Conservation (phyloP, 2,888 invertebrate genomes). For the Crepidodera aurea region DNA sequence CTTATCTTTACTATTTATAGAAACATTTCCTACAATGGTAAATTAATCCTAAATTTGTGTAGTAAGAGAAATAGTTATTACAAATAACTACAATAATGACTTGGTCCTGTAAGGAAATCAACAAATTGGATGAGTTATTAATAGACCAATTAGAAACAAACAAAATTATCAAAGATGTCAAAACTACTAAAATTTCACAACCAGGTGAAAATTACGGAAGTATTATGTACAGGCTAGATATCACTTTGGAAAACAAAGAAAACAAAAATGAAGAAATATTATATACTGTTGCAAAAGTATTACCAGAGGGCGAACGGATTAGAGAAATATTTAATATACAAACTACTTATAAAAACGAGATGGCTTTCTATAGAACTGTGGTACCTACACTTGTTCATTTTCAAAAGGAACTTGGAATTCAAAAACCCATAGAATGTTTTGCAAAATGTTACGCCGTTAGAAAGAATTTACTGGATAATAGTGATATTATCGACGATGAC, state of each 20-base stretch:
- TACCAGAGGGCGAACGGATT: slow-evolving; percentile 30
- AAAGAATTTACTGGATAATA: slow-evolving; percentile 55
- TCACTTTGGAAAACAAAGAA: slow-evolving; percentile 16
- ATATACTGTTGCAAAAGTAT: slow-evolving; percentile 33
- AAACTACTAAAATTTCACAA: slow-evolving; percentile 47
- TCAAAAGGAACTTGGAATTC: slow-evolving; percentile 62
- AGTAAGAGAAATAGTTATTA: too few species aligned
- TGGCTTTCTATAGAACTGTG: slow-evolving; percentile 62
- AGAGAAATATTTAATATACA: slow-evolving; percentile 62
- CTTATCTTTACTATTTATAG: too few species aligned
- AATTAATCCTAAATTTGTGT: background rate
- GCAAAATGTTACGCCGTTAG: slow-evolving; percentile 65
- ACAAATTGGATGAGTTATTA: background rate
- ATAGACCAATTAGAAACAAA: background rate
- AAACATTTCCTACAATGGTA: too few species aligned
- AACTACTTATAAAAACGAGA: slow-evolving; percentile 63
- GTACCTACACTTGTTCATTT: slow-evolving; percentile 57
- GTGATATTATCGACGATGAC: slow-evolving; percentile 61
- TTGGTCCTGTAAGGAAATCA: background rate
- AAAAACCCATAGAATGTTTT: slow-evolving; percentile 59
- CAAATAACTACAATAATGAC: background rate
- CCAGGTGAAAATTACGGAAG: slow-evolving; percentile 42
- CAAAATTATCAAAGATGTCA: background rate
- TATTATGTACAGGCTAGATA: slow-evolving; percentile 31
- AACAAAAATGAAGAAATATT: slow-evolving; percentile 25